Conservation (phyloP, 2,888 invertebrate species). For the Cataglyphis altisquamis region DNA sequence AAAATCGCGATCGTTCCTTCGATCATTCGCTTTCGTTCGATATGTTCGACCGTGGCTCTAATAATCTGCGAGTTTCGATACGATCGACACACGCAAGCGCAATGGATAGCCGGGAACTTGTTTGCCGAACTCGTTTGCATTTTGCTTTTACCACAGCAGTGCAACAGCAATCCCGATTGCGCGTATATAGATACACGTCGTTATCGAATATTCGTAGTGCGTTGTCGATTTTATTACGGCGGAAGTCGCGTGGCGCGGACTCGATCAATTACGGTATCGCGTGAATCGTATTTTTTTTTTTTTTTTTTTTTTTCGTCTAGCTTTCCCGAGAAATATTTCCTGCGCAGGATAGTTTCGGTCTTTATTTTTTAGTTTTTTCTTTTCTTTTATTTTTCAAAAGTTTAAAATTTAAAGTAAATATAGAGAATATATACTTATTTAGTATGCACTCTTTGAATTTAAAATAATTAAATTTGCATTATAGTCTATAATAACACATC, state of each 20-base stretch:
- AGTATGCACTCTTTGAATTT: neutral
- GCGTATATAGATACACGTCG: constrained; percentile 16
- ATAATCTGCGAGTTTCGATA: neutral
- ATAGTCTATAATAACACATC: neutral
- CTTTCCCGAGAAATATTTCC: constrained; percentile 39
- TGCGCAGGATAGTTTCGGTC: constrained; percentile 5
- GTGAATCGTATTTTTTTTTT: constrained; percentile 17
- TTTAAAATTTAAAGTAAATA: neutral
- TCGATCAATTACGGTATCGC: constrained; percentile 46
- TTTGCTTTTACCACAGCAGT: constrained; percentile 40
- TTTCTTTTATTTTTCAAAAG: neutral
- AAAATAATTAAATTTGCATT: neutral
- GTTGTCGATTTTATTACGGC: constrained; percentile 52
- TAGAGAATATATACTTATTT: neutral
- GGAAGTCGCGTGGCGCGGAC: constrained; percentile 16
- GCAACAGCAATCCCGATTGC: constrained; percentile 24
- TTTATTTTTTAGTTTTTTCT: neutral
- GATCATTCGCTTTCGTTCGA: neutral
- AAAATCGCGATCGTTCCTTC: neutral
- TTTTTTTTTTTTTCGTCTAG: neutral
- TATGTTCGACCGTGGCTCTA: neutral
- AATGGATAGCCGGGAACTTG: neutral
- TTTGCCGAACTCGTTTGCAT: constrained; percentile 50
- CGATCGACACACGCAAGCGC: neutral
- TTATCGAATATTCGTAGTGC: constrained; percentile 53